Conservation (phyloP, 1,140 invertebrate genomes). For the Camponotus floridanus region DNA sequence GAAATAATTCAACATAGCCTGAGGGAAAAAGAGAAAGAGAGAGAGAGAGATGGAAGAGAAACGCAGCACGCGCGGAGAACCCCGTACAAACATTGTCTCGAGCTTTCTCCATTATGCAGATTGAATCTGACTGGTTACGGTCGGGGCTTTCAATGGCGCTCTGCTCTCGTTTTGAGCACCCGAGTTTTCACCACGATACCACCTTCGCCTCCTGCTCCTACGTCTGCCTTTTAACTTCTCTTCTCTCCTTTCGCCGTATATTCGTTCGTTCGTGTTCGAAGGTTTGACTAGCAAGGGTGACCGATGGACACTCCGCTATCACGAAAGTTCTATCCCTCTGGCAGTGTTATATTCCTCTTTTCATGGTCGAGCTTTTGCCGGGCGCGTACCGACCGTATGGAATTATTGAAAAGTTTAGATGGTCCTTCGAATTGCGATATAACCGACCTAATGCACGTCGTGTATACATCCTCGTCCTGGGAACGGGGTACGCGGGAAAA, state of each 20-base stretch:
- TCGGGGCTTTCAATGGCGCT: constrained; percentile 72
- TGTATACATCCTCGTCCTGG: too few relatives aligned
- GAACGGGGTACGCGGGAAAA: background rate
- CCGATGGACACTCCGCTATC: constrained; percentile 23
- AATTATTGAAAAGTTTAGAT: constrained; percentile 75
- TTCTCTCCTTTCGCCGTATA: constrained; percentile 14
- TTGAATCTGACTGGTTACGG: constrained; percentile 84
- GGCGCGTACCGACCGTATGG: constrained; percentile 6
- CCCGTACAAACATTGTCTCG: constrained; percentile 84
- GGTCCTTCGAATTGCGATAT: constrained; percentile 40
- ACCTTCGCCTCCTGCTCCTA: constrained; percentile 28
- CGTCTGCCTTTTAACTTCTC: constrained; percentile 45
- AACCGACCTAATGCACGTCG: constrained; percentile 63
- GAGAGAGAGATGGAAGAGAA: constrained; percentile 61
- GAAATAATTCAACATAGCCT: background rate
- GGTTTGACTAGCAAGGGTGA: background rate
- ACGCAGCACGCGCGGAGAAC: constrained; percentile 52
- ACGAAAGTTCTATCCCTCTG: constrained; percentile 23
- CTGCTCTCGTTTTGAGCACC: constrained; percentile 62
- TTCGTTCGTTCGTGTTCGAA: background rate
- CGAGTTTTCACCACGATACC: constrained; percentile 70
- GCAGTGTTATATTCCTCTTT: constrained; percentile 17
- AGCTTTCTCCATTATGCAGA: constrained; percentile 86
- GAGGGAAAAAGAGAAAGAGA: constrained; percentile 45
- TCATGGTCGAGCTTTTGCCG: constrained; percentile 37